These are phyloP conservation scores for Eretmodus cyanostictus DNA, from an alignment of 2,113 vertebrate species.

Conservation along the genomic window DNA sequence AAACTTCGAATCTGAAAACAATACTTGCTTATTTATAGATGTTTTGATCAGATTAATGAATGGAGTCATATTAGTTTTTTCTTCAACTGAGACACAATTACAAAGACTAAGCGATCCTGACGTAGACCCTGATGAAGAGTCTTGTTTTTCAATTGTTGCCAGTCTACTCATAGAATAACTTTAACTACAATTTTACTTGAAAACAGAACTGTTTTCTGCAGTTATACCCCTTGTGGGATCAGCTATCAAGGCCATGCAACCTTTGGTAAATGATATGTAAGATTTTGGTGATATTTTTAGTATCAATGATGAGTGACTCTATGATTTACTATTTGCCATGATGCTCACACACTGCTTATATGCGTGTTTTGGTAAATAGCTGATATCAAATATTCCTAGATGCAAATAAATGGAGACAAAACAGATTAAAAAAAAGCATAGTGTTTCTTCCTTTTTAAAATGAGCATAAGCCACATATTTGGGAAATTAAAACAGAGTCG, in stretches of 20 bases:
- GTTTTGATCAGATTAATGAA: background rate
- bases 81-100: background rate
- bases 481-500: background rate
- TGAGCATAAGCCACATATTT: background rate
- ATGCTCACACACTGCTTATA: background rate
- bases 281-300: background rate
- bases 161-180: background rate
- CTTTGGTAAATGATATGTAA: background rate
- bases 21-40: background rate
- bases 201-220: background rate
- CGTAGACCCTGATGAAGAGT: background rate
- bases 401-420: background rate
- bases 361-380: fast-evolving
- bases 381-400: background rate
- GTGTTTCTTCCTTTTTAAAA: background rate
- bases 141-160: background rate
- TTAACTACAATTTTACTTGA: background rate
- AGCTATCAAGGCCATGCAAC: background rate
- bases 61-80: background rate
- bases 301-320: background rate
- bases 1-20: background rate
- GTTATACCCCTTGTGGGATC: background rate
- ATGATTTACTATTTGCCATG: background rate
- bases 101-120: background rate
- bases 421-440: background rate